Evolutionary conservation across 37 sponge, comb jelly and placozoan species (phyloP).

Genomic region (Aplysina aerophoba): DNA sequence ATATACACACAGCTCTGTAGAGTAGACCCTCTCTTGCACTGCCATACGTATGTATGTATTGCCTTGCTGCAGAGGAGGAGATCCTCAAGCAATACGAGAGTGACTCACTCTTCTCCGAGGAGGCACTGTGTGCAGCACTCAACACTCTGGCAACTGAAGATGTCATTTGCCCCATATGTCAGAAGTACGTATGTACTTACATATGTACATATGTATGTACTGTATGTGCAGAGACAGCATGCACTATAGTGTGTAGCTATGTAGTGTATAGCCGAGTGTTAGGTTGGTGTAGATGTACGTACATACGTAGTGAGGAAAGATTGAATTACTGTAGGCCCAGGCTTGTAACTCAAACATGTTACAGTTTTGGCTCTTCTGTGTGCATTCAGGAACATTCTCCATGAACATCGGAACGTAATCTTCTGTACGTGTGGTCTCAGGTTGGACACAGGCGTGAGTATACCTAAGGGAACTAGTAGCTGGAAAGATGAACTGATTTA

Average conservation of each 20-base stretch:
- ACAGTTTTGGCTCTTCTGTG: too few species aligned
- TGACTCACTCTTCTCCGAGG: conserved; percentile 37
- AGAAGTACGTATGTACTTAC: conserved; percentile 55
- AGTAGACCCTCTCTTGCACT: too few species aligned
- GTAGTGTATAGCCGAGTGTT: too few species aligned
- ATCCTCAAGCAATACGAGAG: conserved; percentile 63
- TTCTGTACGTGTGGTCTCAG: conserved; percentile 78
- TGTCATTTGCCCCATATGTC: conserved; percentile 80
- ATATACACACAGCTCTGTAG: too few species aligned
- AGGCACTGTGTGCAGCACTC: conserved; percentile 60
- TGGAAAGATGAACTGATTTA: background rate
- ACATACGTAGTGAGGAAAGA: too few species aligned
- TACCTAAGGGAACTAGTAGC: too few species aligned
- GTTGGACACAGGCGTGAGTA: conserved; percentile 71
- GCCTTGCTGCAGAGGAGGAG: conserved; percentile 36
- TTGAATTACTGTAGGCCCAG: too few species aligned
- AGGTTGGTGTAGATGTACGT: too few species aligned
- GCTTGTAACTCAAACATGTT: too few species aligned
- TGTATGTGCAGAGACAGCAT: too few species aligned
- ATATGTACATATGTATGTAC: too few species aligned
- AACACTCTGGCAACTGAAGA: conserved; percentile 44
- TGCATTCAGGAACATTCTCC: conserved; percentile 28
- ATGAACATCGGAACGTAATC: conserved; percentile 60
- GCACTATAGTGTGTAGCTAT: background rate
- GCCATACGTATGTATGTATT: too few species aligned